Evolutionary conservation across 2,888 invertebrate genomes (phyloP).

Genomic region (Rhorus exstirpatorius): DNA sequence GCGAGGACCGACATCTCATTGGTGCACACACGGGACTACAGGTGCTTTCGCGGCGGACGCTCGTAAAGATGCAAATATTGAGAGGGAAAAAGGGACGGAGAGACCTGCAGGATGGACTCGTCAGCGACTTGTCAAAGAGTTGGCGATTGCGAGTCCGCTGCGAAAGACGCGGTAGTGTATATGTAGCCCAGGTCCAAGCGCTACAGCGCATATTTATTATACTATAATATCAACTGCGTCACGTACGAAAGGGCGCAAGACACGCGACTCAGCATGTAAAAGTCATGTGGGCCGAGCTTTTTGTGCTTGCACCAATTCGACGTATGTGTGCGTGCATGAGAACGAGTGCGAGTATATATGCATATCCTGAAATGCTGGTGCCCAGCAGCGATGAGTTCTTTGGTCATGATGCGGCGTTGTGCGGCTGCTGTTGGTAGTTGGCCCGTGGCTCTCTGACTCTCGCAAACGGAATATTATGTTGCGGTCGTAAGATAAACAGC

Average conservation of each 20-base stretch:
- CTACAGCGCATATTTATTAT: slow-evolving; percentile 7
- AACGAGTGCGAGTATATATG: slow-evolving; percentile 14
- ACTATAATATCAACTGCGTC: neutral
- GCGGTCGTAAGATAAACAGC: slow-evolving; percentile 81
- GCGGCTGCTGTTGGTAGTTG: slow-evolving; percentile 36
- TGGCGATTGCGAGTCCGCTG: slow-evolving; percentile 78
- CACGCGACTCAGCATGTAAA: neutral
- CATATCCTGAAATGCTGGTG: slow-evolving; percentile 57
- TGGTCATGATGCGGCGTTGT: slow-evolving; percentile 36
- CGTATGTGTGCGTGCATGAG: neutral
- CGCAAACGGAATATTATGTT: slow-evolving; percentile 77
- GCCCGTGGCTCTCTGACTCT: slow-evolving; percentile 62
- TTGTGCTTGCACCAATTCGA: neutral
- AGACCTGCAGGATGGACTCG: slow-evolving; percentile 80
- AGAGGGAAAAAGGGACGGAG: slow-evolving; percentile 26
- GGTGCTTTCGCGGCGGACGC: slow-evolving; percentile 70
- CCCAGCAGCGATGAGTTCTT: slow-evolving; percentile 65
- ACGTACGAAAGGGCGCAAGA: neutral
- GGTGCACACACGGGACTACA: slow-evolving; percentile 54
- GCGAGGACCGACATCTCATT: slow-evolving; percentile 33
- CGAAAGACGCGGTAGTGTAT: slow-evolving; percentile 18
- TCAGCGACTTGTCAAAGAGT: slow-evolving; percentile 82
- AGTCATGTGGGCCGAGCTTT: neutral
- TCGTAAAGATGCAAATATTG: slow-evolving; percentile 84
- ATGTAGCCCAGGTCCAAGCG: slow-evolving; percentile 5